phyloP scores from a whole-genome alignment of 2,888 invertebrate genomes.

The Drosophila fulvimacula region DNA sequence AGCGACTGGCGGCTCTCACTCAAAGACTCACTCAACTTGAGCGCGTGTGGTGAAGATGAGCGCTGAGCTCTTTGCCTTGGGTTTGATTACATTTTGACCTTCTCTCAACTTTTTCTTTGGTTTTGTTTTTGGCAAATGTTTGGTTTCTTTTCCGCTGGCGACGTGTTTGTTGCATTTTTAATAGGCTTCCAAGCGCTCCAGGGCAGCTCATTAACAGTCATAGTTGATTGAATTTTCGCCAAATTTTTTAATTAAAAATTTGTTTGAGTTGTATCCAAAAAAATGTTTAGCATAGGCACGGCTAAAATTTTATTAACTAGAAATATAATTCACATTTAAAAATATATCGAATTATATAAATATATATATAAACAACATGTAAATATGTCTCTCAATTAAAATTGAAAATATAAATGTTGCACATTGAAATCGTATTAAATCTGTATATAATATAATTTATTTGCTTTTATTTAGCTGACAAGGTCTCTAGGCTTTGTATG shows the following conservation, averaged over 20 bases:
- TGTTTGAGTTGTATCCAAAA: background rate
- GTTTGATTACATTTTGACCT: slow-evolving; percentile 75
- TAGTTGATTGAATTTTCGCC: slow-evolving; percentile 35
- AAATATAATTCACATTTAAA: background rate
- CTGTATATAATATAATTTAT: background rate
- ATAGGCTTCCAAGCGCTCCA: slow-evolving; percentile 62
- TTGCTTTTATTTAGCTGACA: slow-evolving; percentile 19
- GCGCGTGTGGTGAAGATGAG: slow-evolving; percentile 61
- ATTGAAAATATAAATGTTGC: background rate
- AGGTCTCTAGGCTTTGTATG: slow-evolving; percentile 19
- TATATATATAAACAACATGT: background rate
- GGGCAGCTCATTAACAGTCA: slow-evolving; percentile 72
- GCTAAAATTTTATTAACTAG: background rate
- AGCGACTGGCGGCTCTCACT: slow-evolving; percentile 14
- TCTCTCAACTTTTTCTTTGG: slow-evolving; percentile 49
- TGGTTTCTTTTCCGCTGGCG: slow-evolving; percentile 43
- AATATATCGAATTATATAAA: background rate
- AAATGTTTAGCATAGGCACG: background rate
- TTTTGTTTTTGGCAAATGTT: slow-evolving; percentile 15
- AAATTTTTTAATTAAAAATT: slow-evolving; percentile 65
- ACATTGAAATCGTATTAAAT: background rate
- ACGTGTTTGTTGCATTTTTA: slow-evolving; percentile 76
- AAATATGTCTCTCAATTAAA: background rate
- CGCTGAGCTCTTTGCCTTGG: slow-evolving; percentile 38
- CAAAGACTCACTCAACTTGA: slow-evolving; percentile 38